Evolutionary conservation across 2,113 vertebrate species (phyloP).

Genomic region (Tetraodon nigroviridis): DNA sequence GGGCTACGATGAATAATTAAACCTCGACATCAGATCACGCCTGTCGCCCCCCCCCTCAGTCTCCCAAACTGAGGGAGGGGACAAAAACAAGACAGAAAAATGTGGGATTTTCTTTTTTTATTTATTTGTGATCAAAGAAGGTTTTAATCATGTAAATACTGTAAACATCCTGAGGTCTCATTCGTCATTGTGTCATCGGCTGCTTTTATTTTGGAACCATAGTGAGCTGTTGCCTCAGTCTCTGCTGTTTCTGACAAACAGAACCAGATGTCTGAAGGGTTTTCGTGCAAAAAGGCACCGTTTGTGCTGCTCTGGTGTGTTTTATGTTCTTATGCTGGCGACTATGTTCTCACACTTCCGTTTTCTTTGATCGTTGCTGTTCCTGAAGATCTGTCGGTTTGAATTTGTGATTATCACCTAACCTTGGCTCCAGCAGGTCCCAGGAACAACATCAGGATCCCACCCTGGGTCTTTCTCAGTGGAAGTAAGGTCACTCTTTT

Average conservation of each 20-base stretch:
- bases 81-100: neutral
- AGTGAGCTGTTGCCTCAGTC: neutral
- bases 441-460: too few species aligned
- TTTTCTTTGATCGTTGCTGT: neutral
- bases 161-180: slow-evolving; percentile 11
- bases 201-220: slow-evolving; percentile 3
- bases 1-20: slow-evolving; percentile 9
- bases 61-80: too few species aligned
- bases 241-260: neutral
- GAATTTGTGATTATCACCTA: too few species aligned
- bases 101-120: neutral
- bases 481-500: too few species aligned
- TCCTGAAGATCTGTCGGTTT: neutral
- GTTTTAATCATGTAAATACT: slow-evolving; percentile 31
- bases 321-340: neutral
- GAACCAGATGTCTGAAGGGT: neutral
- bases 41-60: too few species aligned
- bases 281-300: neutral
- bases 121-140: slow-evolving; percentile 8
- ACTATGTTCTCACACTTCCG: slow-evolving; percentile 10
- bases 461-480: too few species aligned
- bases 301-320: neutral
- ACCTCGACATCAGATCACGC: slow-evolving; percentile 2
- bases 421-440: too few species aligned
- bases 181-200: slow-evolving; percentile 4